Conservation (phyloP, 2,888 invertebrate species). For the Ceriagrion tenellum region DNA sequence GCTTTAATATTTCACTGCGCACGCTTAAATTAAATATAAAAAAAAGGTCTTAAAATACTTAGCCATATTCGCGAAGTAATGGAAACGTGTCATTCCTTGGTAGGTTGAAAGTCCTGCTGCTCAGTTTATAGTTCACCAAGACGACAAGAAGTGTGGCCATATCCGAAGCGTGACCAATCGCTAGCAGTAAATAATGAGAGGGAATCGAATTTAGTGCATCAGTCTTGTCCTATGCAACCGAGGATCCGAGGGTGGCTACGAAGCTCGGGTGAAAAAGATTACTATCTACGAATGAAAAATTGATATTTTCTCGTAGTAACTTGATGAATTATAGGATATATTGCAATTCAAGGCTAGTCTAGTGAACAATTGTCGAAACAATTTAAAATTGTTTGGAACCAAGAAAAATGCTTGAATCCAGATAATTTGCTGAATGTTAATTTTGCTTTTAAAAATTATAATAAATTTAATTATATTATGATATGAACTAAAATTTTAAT, state of each 20-base stretch:
- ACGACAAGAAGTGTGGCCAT: neutral
- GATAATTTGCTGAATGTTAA: too few relatives aligned
- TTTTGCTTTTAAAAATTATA: too few relatives aligned
- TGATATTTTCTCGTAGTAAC: neutral
- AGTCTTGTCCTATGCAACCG: neutral
- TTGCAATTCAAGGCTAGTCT: too few relatives aligned
- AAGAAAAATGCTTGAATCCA: too few relatives aligned
- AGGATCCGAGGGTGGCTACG: neutral
- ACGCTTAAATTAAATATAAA: neutral
- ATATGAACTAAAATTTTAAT: too few relatives aligned
- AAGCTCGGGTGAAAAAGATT: neutral
- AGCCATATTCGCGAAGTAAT: neutral
- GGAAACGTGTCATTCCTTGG: neutral
- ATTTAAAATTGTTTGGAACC: too few relatives aligned
- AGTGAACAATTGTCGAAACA: too few relatives aligned
- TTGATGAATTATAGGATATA: too few relatives aligned
- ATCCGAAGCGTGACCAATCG: slow-evolving; percentile 42
- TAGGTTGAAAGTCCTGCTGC: too few relatives aligned
- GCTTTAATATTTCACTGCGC: neutral
- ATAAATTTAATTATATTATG: too few relatives aligned
- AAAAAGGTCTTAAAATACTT: neutral
- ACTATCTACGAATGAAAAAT: neutral
- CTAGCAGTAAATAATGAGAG: slow-evolving; percentile 48
- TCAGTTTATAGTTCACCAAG: neutral
- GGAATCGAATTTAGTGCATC: slow-evolving; percentile 7